These are phyloP conservation scores for Lytechinus pictus DNA, from an alignment of 35 echinoderm and acorn worm species.

Conservation along the genomic window DNA sequence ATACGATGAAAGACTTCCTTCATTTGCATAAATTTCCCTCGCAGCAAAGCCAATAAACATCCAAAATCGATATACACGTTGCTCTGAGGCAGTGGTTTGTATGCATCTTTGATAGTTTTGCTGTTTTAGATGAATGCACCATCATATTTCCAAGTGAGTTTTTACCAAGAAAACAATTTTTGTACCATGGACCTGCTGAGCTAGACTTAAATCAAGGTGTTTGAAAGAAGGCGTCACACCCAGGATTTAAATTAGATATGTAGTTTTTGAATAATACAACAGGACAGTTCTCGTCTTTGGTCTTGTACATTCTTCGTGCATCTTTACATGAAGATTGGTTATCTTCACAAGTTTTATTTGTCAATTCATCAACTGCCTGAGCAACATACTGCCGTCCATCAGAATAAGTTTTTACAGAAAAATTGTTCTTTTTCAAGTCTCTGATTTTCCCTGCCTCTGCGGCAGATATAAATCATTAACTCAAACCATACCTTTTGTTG, in stretches of 20 bases:
- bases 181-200: neutral
- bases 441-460: constrained; percentile 48
- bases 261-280: neutral
- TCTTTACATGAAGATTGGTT: constrained; percentile 13
- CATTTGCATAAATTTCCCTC: neutral
- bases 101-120: neutral
- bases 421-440: constrained; percentile 26
- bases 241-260: neutral
- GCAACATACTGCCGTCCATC: constrained; percentile 18
- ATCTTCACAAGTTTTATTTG: constrained; percentile 18
- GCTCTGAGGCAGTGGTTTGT: neutral
- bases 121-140: neutral
- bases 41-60: neutral
- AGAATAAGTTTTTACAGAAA: constrained; percentile 38
- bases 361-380: constrained; percentile 46
- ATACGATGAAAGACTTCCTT: neutral
- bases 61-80: neutral
- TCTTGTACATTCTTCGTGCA: constrained; percentile 45
- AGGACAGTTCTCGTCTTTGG: neutral
- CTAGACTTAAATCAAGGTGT: neutral
- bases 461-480: constrained; percentile 9
- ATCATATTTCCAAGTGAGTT: constrained; percentile 34
- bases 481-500: constrained; percentile 39
- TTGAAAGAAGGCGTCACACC: neutral
- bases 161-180: neutral